Conservation (phyloP, 2,113 vertebrate species). For the Oryzias javanicus region DNA sequence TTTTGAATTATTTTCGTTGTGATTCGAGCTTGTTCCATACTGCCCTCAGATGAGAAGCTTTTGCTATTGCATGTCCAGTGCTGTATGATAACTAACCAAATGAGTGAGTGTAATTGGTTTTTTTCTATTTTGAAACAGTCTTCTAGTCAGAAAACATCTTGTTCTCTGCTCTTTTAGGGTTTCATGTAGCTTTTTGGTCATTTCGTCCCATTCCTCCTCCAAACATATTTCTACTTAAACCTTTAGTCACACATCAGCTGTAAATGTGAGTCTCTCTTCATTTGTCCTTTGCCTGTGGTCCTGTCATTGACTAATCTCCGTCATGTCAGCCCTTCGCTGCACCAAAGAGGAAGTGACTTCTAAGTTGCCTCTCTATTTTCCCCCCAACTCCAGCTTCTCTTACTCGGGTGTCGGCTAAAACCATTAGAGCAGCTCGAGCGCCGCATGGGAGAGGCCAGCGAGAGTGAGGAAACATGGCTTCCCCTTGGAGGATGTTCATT, state of each 20-base stretch:
- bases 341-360: constrained; percentile 76
- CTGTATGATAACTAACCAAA: too few species aligned
- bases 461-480: constrained; percentile 47
- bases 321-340: constrained; percentile 64
- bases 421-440: constrained; percentile 64
- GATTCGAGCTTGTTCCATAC: too few species aligned
- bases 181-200: background rate
- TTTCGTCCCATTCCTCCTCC: background rate
- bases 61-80: too few species aligned
- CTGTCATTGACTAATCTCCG: constrained; percentile 70
- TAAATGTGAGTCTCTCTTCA: constrained; percentile 2
- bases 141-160: too few species aligned
- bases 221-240: background rate
- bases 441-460: constrained; percentile 43
- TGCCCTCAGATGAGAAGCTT: too few species aligned
- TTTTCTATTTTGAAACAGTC: too few species aligned
- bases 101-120: too few species aligned
- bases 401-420: constrained; percentile 73
- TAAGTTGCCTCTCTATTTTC: constrained; percentile 64
- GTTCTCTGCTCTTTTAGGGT: too few species aligned
- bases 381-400: constrained; percentile 54
- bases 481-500: constrained; percentile 71
- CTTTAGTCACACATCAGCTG: constrained; percentile 13
- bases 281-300: constrained; percentile 54
- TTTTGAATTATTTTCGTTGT: too few species aligned